These are phyloP conservation scores for Drosophila ambigua DNA, from an alignment of 1,140 invertebrate genomes.

Conservation along the genomic window DNA sequence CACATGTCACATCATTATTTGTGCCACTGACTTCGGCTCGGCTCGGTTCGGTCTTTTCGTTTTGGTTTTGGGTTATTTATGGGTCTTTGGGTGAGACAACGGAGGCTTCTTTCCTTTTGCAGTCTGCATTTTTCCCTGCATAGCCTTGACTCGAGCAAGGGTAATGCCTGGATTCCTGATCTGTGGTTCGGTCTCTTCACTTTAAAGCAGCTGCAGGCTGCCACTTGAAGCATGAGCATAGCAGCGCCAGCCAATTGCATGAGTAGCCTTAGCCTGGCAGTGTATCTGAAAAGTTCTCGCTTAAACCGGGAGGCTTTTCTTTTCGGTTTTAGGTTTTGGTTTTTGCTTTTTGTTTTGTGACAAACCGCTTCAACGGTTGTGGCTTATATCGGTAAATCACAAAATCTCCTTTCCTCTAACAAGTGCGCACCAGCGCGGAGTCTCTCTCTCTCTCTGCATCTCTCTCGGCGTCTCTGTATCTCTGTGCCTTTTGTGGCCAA, in stretches of 20 bases:
- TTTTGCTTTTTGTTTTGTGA: slow-evolving; percentile 55
- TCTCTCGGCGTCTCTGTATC: too few relatives aligned
- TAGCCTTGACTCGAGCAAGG: too few relatives aligned
- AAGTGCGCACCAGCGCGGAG: slow-evolving; percentile 22
- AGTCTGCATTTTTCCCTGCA: neutral
- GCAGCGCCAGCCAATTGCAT: neutral
- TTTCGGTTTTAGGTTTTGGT: slow-evolving; percentile 17
- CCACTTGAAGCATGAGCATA: too few relatives aligned
- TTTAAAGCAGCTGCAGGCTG: too few relatives aligned
- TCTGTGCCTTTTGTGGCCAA: slow-evolving; percentile 56
- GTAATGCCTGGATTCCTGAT: too few relatives aligned
- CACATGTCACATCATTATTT: slow-evolving; percentile 77
- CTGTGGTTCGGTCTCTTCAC: too few relatives aligned
- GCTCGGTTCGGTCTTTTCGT: neutral
- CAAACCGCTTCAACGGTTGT: slow-evolving; percentile 73
- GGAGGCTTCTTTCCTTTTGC: slow-evolving; percentile 31
- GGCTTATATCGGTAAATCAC: slow-evolving; percentile 79
- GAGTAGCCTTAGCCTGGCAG: neutral
- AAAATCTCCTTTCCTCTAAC: slow-evolving; percentile 62
- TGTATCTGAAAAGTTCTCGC: too few relatives aligned
- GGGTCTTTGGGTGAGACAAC: slow-evolving; percentile 80
- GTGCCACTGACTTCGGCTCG: slow-evolving; percentile 60
- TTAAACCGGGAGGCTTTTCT: too few relatives aligned
- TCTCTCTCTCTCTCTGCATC: too few relatives aligned
- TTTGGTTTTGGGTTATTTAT: slow-evolving; percentile 59